These are phyloP conservation scores for Gopherus evgoodei DNA, from an alignment of 2,113 vertebrate genomes.

Conservation along the genomic window DNA sequence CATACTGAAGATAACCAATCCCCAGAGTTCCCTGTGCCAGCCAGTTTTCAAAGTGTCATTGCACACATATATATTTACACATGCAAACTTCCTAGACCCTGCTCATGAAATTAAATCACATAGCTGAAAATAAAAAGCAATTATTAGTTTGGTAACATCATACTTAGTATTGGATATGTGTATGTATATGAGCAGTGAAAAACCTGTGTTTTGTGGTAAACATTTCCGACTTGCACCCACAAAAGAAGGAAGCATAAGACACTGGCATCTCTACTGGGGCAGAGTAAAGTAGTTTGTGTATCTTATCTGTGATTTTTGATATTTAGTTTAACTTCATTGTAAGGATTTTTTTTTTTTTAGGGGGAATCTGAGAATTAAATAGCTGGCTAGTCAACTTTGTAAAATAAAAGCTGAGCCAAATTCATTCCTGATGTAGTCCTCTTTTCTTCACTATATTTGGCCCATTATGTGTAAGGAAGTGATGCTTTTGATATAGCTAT, in stretches of 20 bases:
- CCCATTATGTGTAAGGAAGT: neutral
- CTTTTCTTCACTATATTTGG: neutral
- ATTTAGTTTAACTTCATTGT: neutral
- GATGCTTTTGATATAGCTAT: neutral
- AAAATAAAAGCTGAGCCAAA: neutral
- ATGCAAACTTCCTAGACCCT: neutral
- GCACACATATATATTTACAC: neutral
- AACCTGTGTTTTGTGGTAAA: neutral
- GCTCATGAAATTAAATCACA: neutral
- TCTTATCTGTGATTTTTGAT: neutral
- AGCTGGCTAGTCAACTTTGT: neutral
- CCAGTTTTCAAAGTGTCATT: neutral
- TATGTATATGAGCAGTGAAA: neutral
- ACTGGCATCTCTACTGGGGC: neutral
- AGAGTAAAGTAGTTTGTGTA: neutral
- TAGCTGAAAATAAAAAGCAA: neutral
- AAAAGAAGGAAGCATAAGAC: neutral
- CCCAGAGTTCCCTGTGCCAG: neutral
- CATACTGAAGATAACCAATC: neutral
- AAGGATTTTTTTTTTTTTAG: neutral
- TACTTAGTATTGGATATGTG: neutral
- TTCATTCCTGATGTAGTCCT: neutral
- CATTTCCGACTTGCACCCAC: neutral
- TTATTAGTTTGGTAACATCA: neutral
- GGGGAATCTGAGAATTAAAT: neutral